phyloP scores from a whole-genome alignment of 2,113 vertebrate species.

The Ursus arctos region DNA sequence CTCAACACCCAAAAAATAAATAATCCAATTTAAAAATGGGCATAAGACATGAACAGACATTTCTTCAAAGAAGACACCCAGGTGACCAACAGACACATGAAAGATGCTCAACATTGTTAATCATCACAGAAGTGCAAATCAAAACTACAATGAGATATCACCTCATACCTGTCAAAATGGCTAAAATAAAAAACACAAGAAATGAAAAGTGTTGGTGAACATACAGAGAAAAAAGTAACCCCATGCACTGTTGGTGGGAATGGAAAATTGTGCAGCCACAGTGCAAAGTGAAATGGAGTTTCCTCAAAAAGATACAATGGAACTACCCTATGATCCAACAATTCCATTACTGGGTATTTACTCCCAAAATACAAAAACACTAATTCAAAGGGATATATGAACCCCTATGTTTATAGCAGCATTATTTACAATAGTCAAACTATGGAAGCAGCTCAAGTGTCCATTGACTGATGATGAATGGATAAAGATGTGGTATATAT shows the following conservation, averaged over 20 bases:
- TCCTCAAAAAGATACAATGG: not conserved
- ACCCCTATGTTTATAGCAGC: not conserved
- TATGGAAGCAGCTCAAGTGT: not conserved
- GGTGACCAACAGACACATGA: not conserved
- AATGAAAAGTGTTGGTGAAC: not conserved
- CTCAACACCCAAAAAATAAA: not conserved
- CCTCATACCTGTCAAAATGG: not conserved
- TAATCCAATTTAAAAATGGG: not conserved
- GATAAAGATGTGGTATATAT: not conserved
- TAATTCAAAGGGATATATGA: not conserved
- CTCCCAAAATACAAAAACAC: not conserved
- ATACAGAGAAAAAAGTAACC: not conserved
- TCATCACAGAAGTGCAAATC: not conserved
- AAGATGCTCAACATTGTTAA: not conserved
- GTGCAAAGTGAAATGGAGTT: not conserved
- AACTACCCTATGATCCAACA: not conserved
- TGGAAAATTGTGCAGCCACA: not conserved
- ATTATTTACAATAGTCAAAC: not conserved
- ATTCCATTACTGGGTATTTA: not conserved
- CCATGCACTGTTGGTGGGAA: not conserved
- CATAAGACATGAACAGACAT: not conserved
- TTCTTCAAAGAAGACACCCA: not conserved
- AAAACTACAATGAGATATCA: not conserved
- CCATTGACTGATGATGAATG: not conserved
- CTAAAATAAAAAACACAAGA: not conserved